Percentiles rank a stretch among this genome's conserved stretches.
phyloP scores from a whole-genome alignment of 2,888 invertebrate species.

The Sphaeridia pumilis region DNA sequence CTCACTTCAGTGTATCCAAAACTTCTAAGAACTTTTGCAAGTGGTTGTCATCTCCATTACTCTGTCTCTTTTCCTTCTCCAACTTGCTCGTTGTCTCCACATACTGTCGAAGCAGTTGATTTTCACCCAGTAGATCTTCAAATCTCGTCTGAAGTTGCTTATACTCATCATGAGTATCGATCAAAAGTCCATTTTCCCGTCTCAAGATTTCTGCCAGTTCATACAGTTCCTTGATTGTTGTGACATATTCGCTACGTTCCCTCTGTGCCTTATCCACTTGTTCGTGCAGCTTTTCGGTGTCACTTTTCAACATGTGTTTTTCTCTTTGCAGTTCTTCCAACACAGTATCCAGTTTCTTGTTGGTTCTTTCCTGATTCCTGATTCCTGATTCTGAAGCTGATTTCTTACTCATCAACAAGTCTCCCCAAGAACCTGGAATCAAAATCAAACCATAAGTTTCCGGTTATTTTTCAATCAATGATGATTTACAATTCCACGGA shows the following conservation, averaged over 20 bases:
- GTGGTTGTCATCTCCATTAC: conserved; percentile 9
- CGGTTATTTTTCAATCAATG: neutral
- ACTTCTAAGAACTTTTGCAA: conserved; percentile 20
- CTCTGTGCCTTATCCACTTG: conserved; percentile 21
- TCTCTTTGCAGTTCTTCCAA: conserved; percentile 17
- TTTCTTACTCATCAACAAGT: conserved; percentile 5
- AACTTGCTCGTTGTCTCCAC: no score
- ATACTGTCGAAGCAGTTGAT: conserved; percentile 19
- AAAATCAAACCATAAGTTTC: neutral
- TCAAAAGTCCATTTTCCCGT: conserved; percentile 17
- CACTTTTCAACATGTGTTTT: conserved; percentile 17
- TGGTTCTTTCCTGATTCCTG: neutral
- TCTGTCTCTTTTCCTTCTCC: no score
- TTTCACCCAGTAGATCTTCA: conserved; percentile 19
- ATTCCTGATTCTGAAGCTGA: neutral
- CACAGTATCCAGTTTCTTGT: neutral
- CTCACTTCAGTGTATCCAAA: conserved; percentile 23
- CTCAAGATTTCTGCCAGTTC: conserved; percentile 21
- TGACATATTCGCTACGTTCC: conserved; percentile 21
- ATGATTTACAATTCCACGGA: neutral
- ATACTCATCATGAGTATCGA: conserved; percentile 20
- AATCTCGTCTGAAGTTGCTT: conserved; percentile 19
- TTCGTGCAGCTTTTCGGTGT: conserved; percentile 14
- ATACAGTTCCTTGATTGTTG: conserved; percentile 24
- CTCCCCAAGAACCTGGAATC: conserved; percentile 8